These are phyloP conservation scores for Mixornis gularis DNA, from an alignment of 2,113 vertebrate species.

Conservation along the genomic window DNA sequence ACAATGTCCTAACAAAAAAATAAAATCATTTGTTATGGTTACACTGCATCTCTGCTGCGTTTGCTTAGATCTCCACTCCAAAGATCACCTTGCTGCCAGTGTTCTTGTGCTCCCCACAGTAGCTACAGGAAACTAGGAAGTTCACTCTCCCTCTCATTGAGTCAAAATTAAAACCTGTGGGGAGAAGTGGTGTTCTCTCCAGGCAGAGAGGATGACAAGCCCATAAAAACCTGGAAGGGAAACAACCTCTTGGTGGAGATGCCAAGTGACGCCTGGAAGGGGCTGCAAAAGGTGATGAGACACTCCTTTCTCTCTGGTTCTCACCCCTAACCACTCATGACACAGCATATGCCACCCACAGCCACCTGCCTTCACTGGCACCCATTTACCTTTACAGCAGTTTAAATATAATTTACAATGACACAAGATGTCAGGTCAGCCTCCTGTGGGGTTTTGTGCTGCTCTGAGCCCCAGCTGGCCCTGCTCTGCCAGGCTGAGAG, in stretches of 20 bases:
- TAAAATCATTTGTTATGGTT: background rate
- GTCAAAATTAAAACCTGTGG: background rate
- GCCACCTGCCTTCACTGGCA: background rate
- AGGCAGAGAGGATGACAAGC: background rate
- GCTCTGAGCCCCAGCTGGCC: background rate
- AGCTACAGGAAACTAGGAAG: background rate
- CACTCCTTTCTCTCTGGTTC: background rate
- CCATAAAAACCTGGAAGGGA: background rate
- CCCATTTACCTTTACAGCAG: background rate
- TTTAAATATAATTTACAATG: background rate
- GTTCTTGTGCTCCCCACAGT: fast-evolving
- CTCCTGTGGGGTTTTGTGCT: background rate
- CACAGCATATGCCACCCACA: background rate
- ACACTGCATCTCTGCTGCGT: background rate
- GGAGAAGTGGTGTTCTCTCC: background rate
- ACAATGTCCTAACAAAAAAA: background rate
- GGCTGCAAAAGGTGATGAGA: background rate
- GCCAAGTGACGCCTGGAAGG: background rate
- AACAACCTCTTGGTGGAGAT: background rate
- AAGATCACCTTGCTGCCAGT: background rate
- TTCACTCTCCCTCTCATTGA: background rate
- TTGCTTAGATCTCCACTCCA: background rate
- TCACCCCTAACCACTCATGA: background rate
- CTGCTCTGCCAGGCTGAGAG: background rate
- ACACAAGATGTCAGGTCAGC: background rate